These are phyloP conservation scores for Idaea straminata DNA, from an alignment of 2,888 invertebrate species.

Conservation along the genomic window DNA sequence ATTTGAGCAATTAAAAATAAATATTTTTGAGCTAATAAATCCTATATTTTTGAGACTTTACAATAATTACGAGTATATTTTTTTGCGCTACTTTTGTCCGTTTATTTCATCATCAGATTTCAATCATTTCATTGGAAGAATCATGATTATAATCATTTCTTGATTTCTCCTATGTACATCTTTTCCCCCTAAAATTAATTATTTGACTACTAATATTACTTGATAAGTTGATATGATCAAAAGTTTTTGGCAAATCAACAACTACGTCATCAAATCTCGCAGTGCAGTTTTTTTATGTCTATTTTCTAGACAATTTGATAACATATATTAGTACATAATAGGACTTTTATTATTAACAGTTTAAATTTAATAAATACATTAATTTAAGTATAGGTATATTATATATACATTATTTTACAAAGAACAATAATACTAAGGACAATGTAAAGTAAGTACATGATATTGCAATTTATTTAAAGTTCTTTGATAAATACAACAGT, in stretches of 20 bases:
- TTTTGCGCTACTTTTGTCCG: background rate
- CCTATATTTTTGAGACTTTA: background rate
- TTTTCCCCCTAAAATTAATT: background rate
- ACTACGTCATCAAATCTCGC: conserved; percentile 73
- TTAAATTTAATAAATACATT: conserved; percentile 23
- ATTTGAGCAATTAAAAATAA: too few species aligned
- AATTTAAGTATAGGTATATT: conserved; percentile 4
- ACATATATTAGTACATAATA: conserved; percentile 6
- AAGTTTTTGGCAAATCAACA: conserved; percentile 48
- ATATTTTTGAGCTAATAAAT: too few species aligned
- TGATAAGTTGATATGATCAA: conserved; percentile 44
- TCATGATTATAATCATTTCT: background rate
- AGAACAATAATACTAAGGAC: background rate
- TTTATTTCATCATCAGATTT: background rate
- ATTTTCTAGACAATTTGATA: conserved; percentile 31
- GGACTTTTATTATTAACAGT: conserved; percentile 8
- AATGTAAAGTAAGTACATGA: too few species aligned
- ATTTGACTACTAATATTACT: conserved; percentile 2
- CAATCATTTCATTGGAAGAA: background rate
- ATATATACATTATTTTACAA: conserved; percentile 1
- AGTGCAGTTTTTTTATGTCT: conserved; percentile 52
- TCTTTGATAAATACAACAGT: background rate
- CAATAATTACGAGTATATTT: background rate
- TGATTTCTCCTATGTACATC: background rate
- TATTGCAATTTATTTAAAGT: background rate